phyloP scores from a whole-genome alignment of 2,113 vertebrate species.

The Acrocephalus kingi region DNA sequence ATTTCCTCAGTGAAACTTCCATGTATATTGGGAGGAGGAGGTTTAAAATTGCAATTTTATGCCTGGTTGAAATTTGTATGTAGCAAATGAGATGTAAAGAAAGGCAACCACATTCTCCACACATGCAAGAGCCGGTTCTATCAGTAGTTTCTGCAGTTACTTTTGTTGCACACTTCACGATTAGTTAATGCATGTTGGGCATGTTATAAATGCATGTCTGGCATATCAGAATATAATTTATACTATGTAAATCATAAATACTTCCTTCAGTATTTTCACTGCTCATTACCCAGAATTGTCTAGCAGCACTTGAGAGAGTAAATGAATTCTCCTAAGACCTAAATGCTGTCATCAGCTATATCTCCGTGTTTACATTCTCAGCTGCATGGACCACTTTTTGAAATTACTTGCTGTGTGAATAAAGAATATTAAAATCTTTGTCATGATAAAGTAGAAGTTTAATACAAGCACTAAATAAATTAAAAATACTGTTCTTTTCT shows the following conservation, averaged over 20 bases:
- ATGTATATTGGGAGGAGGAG: not conserved
- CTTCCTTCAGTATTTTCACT: conserved; percentile 61
- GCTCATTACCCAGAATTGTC: conserved; percentile 55
- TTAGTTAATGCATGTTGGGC: not conserved
- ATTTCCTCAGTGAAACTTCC: not conserved
- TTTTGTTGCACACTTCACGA: not conserved
- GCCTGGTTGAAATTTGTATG: not conserved
- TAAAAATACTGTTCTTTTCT: not conserved
- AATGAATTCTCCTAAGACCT: conserved; percentile 49
- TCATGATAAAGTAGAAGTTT: not conserved
- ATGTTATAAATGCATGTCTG: conserved; percentile 25
- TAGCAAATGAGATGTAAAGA: conserved; percentile 6
- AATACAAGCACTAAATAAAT: not conserved
- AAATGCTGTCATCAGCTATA: conserved; percentile 30
- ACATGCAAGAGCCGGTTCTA: not conserved
- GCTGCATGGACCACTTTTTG: not conserved
- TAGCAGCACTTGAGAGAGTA: conserved; percentile 40
- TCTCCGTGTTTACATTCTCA: not conserved
- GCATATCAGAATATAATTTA: conserved; percentile 44
- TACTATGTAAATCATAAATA: conserved; percentile 65
- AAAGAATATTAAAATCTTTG: conserved; percentile 4
- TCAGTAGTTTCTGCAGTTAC: not conserved
- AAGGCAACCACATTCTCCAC: not conserved
- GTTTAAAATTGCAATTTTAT: not conserved
- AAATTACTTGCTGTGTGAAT: not conserved